Evolutionary conservation across 2,888 invertebrate species (phyloP), one percentile per base, ranked within the genome.

Genomic region (Drosophila setosimentum): DNA sequence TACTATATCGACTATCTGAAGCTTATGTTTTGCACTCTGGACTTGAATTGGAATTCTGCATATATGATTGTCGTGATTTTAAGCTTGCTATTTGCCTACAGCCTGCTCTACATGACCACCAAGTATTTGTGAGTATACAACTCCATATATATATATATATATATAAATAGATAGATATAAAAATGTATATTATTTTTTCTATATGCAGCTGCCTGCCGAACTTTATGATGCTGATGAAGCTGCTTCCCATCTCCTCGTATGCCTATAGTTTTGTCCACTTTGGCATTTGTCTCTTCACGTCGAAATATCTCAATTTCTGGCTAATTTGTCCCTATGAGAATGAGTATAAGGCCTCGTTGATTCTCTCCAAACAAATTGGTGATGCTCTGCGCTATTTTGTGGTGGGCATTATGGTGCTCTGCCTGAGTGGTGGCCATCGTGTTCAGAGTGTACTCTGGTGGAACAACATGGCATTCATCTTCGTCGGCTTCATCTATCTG

Each of bases 191-290:
- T 6, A 18, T 29, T 24, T 4, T 29, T 24, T 4, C 2, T 5
- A n/a, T 18, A 2, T n/a, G 1, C n/a, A 87, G 87, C 29, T 70
- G 73, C 8, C 18, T 82, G 42, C 84, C 87, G 29, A 84, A 84
- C 50, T 73, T 53, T 16, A 10, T 72, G 13, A 35, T 48, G n/a
- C 49, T 87, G 18, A 70, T 87, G 73, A 50, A 77, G 1, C 2
- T 64, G 21, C 1, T 77, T 11, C 84, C 82, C 0, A 33, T 75
- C 45, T 75, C 75, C 0, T 13, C 27, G 0, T 84, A 70, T 30
- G 64, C 75, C 0, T 69, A 54, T 6, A 61, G 71, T 18, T 84
- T 51, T 35, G 45, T 72, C 0, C 61, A 59, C 51, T 69, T 61
- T 37, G 84, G 78, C 2, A 1, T 70, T 0, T 48, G 21, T 7